Evolutionary conservation across 2,888 invertebrate genomes (phyloP).

Genomic region (Cheilosia vulpina): DNA sequence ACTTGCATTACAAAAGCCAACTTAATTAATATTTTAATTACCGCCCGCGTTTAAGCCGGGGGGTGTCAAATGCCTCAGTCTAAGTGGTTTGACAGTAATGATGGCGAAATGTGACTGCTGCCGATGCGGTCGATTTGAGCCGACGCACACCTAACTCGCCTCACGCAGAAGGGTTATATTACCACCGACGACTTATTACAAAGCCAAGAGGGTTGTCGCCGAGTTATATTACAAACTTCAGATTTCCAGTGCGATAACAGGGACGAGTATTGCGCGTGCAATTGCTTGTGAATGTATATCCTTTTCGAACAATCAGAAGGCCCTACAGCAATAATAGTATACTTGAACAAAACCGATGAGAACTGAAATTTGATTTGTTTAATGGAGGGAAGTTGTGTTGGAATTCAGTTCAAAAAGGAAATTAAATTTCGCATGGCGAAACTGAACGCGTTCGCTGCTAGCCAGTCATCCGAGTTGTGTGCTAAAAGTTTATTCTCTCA

Average conservation of each 20-base stretch:
- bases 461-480: constrained; percentile 17
- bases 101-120: constrained; percentile 37
- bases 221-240: constrained; percentile 6
- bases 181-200: neutral
- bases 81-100: constrained; percentile 44
- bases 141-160: neutral
- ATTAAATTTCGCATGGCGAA: constrained; percentile 1
- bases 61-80: constrained; percentile 28
- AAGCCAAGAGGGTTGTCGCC: neutral
- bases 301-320: neutral
- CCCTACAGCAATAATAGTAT: constrained; percentile 4
- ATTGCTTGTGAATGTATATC: constrained; percentile 16
- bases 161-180: neutral
- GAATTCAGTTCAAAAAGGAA: constrained; percentile 6
- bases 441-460: constrained; percentile 2
- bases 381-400: constrained; percentile 10
- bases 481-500: constrained; percentile 23
- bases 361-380: constrained; percentile 40
- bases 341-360: constrained; percentile 20
- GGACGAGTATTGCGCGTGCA: constrained; percentile 1
- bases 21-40: constrained; percentile 60
- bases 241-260: constrained; percentile 25
- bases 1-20: constrained; percentile 25
- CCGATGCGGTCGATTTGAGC: constrained; percentile 9
- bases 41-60: constrained; percentile 25